Percentiles rank a stretch among this genome's conserved stretches.
Evolutionary conservation across 1,140 invertebrate species (phyloP).

Genomic region (Pantala flavescens): DNA sequence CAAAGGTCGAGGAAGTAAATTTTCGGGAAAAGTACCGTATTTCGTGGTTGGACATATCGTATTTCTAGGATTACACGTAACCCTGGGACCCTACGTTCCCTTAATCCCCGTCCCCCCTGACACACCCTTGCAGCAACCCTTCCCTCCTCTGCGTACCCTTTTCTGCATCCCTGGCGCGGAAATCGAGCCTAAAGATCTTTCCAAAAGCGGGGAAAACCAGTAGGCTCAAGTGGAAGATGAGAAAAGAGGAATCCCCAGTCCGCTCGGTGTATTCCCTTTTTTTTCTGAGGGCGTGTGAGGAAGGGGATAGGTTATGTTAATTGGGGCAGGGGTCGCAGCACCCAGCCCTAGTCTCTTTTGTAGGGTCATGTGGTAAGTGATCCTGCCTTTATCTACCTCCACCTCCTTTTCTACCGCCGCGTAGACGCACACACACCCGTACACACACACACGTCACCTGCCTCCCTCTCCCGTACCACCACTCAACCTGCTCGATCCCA

Average conservation of each 20-base stretch:
- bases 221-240: not conserved
- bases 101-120: too few relatives aligned
- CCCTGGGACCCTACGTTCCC: too few relatives aligned
- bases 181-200: conserved; percentile 5
- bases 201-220: not conserved
- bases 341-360: not conserved
- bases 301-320: not conserved
- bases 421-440: too few relatives aligned
- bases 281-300: too few relatives aligned
- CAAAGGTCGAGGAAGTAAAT: too few relatives aligned
- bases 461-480: not conserved
- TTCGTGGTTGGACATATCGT: too few relatives aligned
- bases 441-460: not conserved
- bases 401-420: not conserved
- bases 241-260: not conserved
- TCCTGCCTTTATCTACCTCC: not conserved
- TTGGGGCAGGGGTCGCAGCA: not conserved
- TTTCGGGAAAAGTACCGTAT: too few relatives aligned
- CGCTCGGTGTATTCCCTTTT: too few relatives aligned
- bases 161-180: not conserved
- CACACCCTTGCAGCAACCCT: not conserved
- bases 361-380: conserved; percentile 1
- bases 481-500: not conserved
- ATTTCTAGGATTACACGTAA: too few relatives aligned
- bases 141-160: not conserved